phyloP scores from a whole-genome alignment of 2,888 invertebrate species.

The Acrobeloides nanus region DNA sequence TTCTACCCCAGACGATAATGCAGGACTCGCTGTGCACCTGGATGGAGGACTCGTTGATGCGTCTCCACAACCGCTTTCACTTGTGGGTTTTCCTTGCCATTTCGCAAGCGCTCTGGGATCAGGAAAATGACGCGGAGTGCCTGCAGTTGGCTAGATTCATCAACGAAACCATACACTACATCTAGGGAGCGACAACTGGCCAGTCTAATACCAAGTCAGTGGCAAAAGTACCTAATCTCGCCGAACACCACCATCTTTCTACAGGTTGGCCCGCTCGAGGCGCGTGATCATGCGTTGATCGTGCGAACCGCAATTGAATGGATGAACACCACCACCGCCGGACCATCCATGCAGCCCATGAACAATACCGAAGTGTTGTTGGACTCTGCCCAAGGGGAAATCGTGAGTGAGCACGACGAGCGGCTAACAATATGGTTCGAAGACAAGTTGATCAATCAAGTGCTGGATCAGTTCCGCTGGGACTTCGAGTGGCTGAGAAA shows the following conservation, averaged over 20 bases:
- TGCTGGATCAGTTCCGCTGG: constrained; percentile 47
- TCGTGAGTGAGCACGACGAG: constrained; percentile 3
- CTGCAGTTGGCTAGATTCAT: constrained; percentile 5
- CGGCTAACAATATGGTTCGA: constrained; percentile 38
- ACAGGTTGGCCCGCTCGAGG: constrained; percentile 18
- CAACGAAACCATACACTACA: constrained; percentile 10
- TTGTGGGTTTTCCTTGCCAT: constrained; percentile 19
- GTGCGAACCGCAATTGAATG: constrained; percentile 34
- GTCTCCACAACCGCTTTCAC: constrained; percentile 22
- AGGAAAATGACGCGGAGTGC: constrained; percentile 11
- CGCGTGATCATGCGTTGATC: constrained; percentile 29
- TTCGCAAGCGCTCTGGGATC: constrained; percentile 6
- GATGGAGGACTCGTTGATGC: constrained; percentile 15
- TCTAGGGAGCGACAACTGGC: constrained; percentile 32
- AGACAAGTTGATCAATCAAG: constrained; percentile 43
- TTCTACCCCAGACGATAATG: constrained; percentile 22
- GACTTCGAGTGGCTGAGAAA: constrained; percentile 51
- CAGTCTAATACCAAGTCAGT: constrained; percentile 29
- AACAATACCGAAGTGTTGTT: no score
- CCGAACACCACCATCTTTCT: constrained; percentile 16
- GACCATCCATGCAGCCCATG: no score
- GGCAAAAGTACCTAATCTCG: constrained; percentile 28
- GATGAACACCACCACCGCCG: no score
- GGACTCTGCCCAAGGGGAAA: no score
- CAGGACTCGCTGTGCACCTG: constrained; percentile 20